phyloP scores from a whole-genome alignment of 2,888 invertebrate genomes.

The Philonicus albiceps region DNA sequence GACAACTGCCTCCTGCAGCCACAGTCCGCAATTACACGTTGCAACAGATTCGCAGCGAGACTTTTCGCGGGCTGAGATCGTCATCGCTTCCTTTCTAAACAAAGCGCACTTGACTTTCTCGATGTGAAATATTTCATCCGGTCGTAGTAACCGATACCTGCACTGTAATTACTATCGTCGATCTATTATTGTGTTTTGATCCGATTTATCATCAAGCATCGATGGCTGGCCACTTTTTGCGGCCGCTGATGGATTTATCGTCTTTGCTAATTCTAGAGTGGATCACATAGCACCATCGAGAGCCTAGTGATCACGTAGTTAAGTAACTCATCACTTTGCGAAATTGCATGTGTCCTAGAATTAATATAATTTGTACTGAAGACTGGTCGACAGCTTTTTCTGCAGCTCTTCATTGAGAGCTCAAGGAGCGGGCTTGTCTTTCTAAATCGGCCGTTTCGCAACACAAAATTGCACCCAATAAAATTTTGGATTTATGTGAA shows the following conservation, averaged over 20 bases:
- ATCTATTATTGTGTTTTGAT: not conserved
- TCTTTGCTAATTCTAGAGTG: not conserved
- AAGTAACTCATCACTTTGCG: slow-evolving; percentile 17
- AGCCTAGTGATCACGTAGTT: slow-evolving; percentile 7
- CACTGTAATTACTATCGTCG: not conserved
- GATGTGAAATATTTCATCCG: slow-evolving; percentile 18
- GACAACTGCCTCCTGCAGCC: slow-evolving; percentile 9
- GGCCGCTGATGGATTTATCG: not conserved
- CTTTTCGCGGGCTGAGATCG: not conserved
- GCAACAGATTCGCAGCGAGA: slow-evolving; percentile 2
- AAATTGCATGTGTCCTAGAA: not conserved
- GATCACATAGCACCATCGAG: not conserved
- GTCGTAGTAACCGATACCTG: slow-evolving; percentile 3
- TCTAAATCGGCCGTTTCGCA: not conserved
- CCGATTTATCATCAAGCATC: slow-evolving; percentile 4
- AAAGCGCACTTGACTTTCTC: slow-evolving; percentile 21
- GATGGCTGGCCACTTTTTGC: not conserved
- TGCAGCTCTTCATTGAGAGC: not conserved
- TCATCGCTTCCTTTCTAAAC: slow-evolving; percentile 10
- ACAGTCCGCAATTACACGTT: not conserved
- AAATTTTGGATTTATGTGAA: not conserved
- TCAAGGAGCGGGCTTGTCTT: not conserved
- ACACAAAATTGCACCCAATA: not conserved
- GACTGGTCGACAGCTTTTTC: not conserved
- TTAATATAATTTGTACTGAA: not conserved